phyloP scores from a whole-genome alignment of 53 echinoderm and acorn worm genomes.

The Zoroaster sp. region DNA sequence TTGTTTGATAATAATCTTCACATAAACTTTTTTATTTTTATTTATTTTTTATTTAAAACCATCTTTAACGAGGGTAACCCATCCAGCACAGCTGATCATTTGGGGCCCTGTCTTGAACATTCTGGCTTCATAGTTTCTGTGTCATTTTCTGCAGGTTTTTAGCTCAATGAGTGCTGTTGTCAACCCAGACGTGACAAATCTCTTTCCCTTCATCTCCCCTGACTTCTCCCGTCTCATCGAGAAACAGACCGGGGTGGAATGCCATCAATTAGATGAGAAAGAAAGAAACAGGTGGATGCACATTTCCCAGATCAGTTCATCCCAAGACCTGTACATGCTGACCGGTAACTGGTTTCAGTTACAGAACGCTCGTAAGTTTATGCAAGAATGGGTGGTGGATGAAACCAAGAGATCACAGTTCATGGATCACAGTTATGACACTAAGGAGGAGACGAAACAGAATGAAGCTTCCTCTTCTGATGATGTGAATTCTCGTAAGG shows the following conservation, averaged over 20 bases:
- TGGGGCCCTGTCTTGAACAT: neutral
- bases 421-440: neutral
- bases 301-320: neutral
- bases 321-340: neutral
- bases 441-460: neutral
- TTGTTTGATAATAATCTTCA: no score
- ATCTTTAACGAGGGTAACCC: no score
- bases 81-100: no score
- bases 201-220: conserved; percentile 4
- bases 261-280: neutral
- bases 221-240: conserved; percentile 11
- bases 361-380: conserved; percentile 30
- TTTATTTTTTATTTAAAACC: no score
- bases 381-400: conserved; percentile 31
- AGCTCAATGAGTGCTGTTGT: conserved; percentile 29
- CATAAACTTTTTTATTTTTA: no score
- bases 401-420: neutral
- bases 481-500: neutral
- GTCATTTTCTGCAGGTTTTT: conserved; percentile 26
- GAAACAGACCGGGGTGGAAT: neutral
- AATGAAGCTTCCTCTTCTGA: neutral
- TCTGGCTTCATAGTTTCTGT: neutral
- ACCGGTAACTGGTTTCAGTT: conserved; percentile 45
- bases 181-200: conserved; percentile 23
- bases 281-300: neutral